Evolutionary conservation across 2,888 invertebrate genomes (phyloP), one percentile per base, ranked within the genome.

Genomic region (Clusia tigrina): DNA sequence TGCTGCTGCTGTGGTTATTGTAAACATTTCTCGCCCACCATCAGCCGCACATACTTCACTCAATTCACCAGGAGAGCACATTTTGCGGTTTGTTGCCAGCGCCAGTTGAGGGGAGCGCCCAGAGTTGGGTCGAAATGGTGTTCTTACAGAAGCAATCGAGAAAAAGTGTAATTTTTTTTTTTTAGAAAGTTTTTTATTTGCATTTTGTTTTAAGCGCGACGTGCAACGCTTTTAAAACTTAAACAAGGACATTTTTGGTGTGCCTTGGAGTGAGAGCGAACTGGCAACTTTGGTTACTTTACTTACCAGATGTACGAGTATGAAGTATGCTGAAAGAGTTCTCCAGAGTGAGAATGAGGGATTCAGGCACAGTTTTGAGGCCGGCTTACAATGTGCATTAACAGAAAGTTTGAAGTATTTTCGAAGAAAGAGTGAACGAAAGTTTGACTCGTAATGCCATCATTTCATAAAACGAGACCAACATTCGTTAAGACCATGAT

Each of bases 181-280:
- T 18, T n/a, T n/a, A 46, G 48, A 48, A 58, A 48, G 26, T 26
- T 51, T 58, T 51, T 58, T 58, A 58, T 51, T 58, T 58, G 51
- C 51, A 51, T 58, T 51, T 58, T 48, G 26, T 58, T 58, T 48
- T 51, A 48, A 51, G 26, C 25, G 2, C 20, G 24, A 17, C 42
- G 5, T 5, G 51, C 10, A 26, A 24, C 1, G 15, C 17, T 55
- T 37, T 42, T 10, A n/a, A 46, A 57, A 57, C 46, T 57, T 57
- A 22, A 46, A 57, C 57, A 57, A 57, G 57, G 57, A 57, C 57
- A 57, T 24, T 42, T 42, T 42, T 10, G 32, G 6, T n/a, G n/a
- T n/a, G n/a, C n/a, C 5, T 5, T 32, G 32, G 42, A 15, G 42
- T 10, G 42, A 42, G n/a, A 3, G 42, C 42, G 42, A 17, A n/a